Conservation (phyloP, 2,888 invertebrate species). For the Ferdinandea cuprea region DNA sequence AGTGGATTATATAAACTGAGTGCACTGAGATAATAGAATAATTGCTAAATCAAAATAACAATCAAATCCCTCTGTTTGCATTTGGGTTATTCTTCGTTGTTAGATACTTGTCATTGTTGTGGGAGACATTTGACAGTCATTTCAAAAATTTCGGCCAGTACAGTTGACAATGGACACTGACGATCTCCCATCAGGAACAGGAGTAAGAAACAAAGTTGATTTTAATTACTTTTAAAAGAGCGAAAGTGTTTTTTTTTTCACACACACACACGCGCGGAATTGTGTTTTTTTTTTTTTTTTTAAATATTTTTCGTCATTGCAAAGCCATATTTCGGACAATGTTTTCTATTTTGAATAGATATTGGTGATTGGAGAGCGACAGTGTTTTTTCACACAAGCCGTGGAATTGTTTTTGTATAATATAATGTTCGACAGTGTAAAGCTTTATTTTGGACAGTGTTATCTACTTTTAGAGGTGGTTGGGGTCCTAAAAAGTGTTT, state of each 20-base stretch:
- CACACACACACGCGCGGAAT: too few species aligned
- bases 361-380: too few species aligned
- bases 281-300: too few species aligned
- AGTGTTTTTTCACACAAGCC: too few species aligned
- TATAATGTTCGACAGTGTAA: too few species aligned
- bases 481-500: too few species aligned
- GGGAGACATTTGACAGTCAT: constrained; percentile 25
- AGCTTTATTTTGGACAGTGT: too few species aligned
- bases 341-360: too few species aligned
- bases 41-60: constrained; percentile 46
- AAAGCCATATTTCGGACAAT: too few species aligned
- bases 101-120: constrained; percentile 25
- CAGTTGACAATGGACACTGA: constrained; percentile 24
- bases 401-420: too few species aligned
- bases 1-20: constrained; percentile 36
- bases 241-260: neutral
- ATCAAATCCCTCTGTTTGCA: neutral
- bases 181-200: neutral
- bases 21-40: constrained; percentile 65
- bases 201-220: constrained; percentile 20
- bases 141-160: constrained; percentile 12
- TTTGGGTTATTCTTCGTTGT: constrained; percentile 1
- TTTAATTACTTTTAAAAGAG: neutral
- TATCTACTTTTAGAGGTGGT: too few species aligned
- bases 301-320: too few species aligned